Conservation (phyloP, 2,797 vertebrate genomes). For the Oreochromis grahami region DNA sequence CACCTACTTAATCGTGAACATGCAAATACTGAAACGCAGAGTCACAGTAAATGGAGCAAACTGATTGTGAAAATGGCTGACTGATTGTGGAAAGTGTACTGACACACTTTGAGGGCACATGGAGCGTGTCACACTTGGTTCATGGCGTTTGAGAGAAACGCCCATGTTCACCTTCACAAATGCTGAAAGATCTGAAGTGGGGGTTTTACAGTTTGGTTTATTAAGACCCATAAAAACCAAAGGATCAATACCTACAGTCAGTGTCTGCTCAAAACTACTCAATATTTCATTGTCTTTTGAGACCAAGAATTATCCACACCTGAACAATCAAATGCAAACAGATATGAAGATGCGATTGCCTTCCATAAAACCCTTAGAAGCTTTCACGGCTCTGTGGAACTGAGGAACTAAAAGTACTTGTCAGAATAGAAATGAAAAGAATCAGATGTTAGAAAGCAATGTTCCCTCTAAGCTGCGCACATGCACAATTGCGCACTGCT, state of each 20-base stretch:
- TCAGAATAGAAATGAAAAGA: background rate
- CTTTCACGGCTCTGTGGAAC: background rate
- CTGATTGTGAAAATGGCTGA: conserved; percentile 2
- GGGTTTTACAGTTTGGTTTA: background rate
- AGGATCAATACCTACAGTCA: background rate
- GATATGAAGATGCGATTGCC: background rate
- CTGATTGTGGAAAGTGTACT: background rate
- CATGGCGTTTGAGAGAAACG: background rate
- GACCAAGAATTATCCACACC: background rate
- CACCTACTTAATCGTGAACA: background rate
- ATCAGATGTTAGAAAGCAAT: background rate
- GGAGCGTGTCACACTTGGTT: background rate
- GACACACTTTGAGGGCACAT: background rate
- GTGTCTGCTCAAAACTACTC: background rate
- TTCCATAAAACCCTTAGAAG: background rate
- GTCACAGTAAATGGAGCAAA: conserved; percentile 38
- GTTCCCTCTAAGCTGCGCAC: too few relatives aligned
- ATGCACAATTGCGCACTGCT: too few relatives aligned
- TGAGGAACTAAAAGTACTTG: background rate
- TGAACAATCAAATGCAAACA: background rate
- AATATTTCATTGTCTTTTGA: background rate
- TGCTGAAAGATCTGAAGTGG: background rate
- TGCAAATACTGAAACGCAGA: conserved; percentile 8
- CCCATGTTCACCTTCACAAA: background rate
- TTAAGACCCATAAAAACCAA: background rate